Percentiles rank a stretch among this genome's conserved stretches.
Conservation (phyloP, 2,888 invertebrate species). For the Ornithoptera alexandrae region DNA sequence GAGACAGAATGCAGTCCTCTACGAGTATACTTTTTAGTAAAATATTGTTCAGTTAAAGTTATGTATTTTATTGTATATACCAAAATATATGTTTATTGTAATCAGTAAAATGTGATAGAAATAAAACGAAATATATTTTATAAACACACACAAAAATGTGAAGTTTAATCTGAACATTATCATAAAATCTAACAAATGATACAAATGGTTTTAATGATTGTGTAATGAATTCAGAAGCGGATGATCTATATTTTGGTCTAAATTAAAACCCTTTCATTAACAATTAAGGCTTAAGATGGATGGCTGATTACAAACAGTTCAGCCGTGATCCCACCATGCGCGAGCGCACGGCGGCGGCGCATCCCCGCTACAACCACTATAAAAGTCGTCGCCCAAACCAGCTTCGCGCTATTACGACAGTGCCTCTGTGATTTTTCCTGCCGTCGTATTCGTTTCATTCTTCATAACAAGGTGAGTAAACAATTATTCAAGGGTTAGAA, state of each 20-base stretch:
- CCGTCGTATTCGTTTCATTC: conserved; percentile 65
- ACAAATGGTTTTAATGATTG: not conserved
- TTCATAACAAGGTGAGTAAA: conserved; percentile 71
- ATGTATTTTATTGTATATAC: too few species aligned
- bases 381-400: conserved; percentile 71
- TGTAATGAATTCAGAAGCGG: not conserved
- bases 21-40: too few species aligned
- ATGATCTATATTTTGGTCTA: not conserved
- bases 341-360: conserved; percentile 47
- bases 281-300: conserved; percentile 32
- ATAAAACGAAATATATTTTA: too few species aligned
- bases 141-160: too few species aligned
- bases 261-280: conserved; percentile 7
- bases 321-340: conserved; percentile 54
- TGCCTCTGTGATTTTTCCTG: conserved; percentile 77
- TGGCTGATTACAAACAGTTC: conserved; percentile 28
- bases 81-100: too few species aligned
- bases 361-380: conserved; percentile 75
- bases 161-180: too few species aligned
- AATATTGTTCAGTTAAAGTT: too few species aligned
- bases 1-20: too few species aligned
- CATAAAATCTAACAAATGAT: too few species aligned
- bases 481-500: conserved; percentile 45
- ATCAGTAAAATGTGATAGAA: too few species aligned
- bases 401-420: conserved; percentile 79